Conservation (phyloP, 2,113 vertebrate species). For the Hucho hucho region DNA sequence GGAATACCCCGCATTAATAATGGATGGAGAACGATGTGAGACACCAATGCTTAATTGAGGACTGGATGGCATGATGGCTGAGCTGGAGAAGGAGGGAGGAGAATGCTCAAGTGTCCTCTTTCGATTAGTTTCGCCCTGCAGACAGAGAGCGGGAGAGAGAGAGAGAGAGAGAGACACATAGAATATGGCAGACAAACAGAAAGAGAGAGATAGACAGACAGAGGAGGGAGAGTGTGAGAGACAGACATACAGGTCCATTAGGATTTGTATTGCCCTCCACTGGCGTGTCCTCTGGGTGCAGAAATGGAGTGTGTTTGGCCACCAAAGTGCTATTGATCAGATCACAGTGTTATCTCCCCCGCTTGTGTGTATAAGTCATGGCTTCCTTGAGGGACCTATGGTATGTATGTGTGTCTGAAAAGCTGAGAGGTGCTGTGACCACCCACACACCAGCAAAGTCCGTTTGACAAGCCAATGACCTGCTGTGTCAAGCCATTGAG, state of each 20-base stretch:
- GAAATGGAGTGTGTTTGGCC: slow-evolving; percentile 33
- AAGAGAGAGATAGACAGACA: not conserved
- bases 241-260: slow-evolving; percentile 34
- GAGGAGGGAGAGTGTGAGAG: slow-evolving; percentile 28
- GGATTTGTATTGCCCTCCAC: slow-evolving; percentile 52
- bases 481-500: slow-evolving; percentile 54
- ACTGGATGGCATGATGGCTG: not conserved
- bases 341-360: slow-evolving; percentile 50
- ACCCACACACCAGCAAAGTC: slow-evolving; percentile 32
- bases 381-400: slow-evolving; percentile 27
- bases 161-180: not conserved
- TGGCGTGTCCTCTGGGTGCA: slow-evolving; percentile 40
- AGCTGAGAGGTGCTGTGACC: not conserved
- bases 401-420: slow-evolving; percentile 8
- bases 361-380: slow-evolving; percentile 53
- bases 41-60: slow-evolving; percentile 29
- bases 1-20: slow-evolving; percentile 44
- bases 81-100: too few species aligned
- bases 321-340: slow-evolving; percentile 65
- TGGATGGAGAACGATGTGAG: slow-evolving; percentile 34
- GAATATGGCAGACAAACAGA: not conserved
- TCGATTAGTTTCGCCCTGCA: too few species aligned
- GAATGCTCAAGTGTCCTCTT: too few species aligned
- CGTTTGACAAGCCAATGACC: slow-evolving; percentile 44
- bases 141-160: not conserved